Conservation (phyloP, 2,888 invertebrate species). For the Eulithis prunata region DNA sequence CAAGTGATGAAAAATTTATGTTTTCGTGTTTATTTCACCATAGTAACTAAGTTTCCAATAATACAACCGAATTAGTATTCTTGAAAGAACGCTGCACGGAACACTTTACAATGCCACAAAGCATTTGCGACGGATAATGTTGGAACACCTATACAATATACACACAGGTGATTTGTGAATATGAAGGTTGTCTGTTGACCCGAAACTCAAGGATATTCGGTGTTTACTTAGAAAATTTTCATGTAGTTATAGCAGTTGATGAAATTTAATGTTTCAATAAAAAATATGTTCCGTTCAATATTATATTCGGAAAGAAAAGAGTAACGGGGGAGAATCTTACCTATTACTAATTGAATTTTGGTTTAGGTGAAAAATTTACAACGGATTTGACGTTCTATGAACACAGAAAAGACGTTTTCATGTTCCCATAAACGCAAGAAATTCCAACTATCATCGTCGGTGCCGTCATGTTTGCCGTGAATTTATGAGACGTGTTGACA, state of each 20-base stretch:
- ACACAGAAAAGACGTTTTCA: too few species aligned
- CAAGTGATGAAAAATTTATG: not conserved
- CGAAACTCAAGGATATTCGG: slow-evolving; percentile 51
- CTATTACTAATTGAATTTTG: too few species aligned
- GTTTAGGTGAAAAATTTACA: too few species aligned
- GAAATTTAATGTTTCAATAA: slow-evolving; percentile 1
- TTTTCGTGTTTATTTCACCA: not conserved
- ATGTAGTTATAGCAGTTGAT: slow-evolving; percentile 4
- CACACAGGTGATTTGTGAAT: slow-evolving; percentile 53
- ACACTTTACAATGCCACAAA: slow-evolving; percentile 44
- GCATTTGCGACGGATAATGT: slow-evolving; percentile 42
- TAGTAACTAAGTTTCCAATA: slow-evolving; percentile 1
- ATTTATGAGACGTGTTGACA: too few species aligned
- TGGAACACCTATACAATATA: slow-evolving; percentile 55
- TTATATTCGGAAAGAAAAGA: too few species aligned
- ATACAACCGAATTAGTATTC: slow-evolving; percentile 33
- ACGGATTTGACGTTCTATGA: too few species aligned
- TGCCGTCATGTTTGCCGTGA: too few species aligned
- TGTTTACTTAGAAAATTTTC: slow-evolving; percentile 42
- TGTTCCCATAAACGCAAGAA: too few species aligned
- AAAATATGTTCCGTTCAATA: too few species aligned
- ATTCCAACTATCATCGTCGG: too few species aligned
- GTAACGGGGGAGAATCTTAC: too few species aligned
- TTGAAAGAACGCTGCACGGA: slow-evolving; percentile 36
- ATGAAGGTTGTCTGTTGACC: slow-evolving; percentile 56